A percentile compares a stretch with the other conserved stretches of the same genome.
These are phyloP conservation scores for Drosophila elegans DNA, from an alignment of 1,140 invertebrate genomes.

Conservation along the genomic window DNA sequence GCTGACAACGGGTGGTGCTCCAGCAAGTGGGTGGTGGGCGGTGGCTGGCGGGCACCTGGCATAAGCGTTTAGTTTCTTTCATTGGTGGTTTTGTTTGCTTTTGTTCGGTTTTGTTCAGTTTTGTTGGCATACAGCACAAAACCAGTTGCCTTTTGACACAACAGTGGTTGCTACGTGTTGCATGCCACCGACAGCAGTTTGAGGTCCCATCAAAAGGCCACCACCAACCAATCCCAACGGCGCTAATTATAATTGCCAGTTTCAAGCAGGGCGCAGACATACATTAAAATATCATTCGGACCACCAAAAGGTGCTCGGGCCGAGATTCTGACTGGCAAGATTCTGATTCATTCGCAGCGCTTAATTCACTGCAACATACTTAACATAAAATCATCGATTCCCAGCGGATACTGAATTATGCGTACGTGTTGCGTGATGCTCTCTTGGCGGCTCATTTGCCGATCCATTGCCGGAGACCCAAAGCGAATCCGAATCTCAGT, in stretches of 20 bases:
- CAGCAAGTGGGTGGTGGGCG: neutral
- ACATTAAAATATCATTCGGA: slow-evolving; percentile 53
- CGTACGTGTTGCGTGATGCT: slow-evolving; percentile 26
- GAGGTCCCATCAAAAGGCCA: slow-evolving; percentile 16
- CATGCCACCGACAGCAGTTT: slow-evolving; percentile 46
- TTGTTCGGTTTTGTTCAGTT: too few species aligned
- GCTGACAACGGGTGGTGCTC: slow-evolving; percentile 9
- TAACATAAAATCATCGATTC: slow-evolving; percentile 56
- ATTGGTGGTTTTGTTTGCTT: slow-evolving; percentile 12
- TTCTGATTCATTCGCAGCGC: slow-evolving; percentile 25
- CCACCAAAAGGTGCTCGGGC: neutral
- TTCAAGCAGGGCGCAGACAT: slow-evolving; percentile 8
- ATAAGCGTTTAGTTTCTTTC: slow-evolving; percentile 46
- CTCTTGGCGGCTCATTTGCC: slow-evolving; percentile 29
- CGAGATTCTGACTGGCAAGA: neutral
- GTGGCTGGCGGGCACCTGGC: slow-evolving; percentile 23
- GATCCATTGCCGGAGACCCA: slow-evolving; percentile 30
- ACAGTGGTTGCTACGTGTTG: slow-evolving; percentile 61
- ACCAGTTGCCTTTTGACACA: slow-evolving; percentile 42
- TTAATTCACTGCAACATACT: slow-evolving; percentile 39
- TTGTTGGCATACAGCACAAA: neutral
- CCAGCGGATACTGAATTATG: slow-evolving; percentile 46
- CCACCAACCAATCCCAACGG: slow-evolving; percentile 8
- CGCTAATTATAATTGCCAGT: slow-evolving; percentile 62
- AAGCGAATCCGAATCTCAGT: slow-evolving; percentile 10